Evolutionary conservation across 2,888 invertebrate genomes (phyloP).

Genomic region (Alitta virens): DNA sequence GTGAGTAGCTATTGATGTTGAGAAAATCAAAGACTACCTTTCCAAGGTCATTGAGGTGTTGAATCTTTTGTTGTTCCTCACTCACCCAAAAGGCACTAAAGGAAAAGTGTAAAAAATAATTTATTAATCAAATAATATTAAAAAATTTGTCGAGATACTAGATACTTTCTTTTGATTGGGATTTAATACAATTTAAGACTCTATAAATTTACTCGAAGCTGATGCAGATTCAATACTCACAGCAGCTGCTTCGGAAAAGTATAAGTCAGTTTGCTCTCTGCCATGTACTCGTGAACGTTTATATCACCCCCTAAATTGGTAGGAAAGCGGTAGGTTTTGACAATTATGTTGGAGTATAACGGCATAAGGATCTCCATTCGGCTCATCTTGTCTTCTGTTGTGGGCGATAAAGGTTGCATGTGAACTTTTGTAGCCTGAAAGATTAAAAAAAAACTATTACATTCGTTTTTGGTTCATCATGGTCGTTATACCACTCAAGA

Average conservation of each 20-base stretch:
- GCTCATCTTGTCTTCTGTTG: not conserved
- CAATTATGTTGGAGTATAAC: slow-evolving; percentile 66
- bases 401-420: too few species aligned
- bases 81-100: slow-evolving; percentile 77
- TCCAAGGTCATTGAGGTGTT: slow-evolving; percentile 85
- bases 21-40: slow-evolving; percentile 64
- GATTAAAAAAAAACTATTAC: too few species aligned
- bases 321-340: slow-evolving; percentile 78
- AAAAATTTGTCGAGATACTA: too few species aligned
- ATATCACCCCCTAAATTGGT: slow-evolving; percentile 81
- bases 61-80: slow-evolving; percentile 83
- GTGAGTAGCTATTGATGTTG: too few species aligned
- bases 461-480: too few species aligned
- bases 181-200: too few species aligned
- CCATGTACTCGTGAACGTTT: slow-evolving; percentile 88
- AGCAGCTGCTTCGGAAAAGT: slow-evolving; percentile 82
- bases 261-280: slow-evolving; percentile 83
- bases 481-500: too few species aligned
- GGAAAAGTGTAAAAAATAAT: not conserved
- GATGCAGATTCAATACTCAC: slow-evolving; percentile 70
- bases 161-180: too few species aligned
- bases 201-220: too few species aligned
- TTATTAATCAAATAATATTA: too few species aligned
- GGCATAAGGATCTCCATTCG: slow-evolving; percentile 39
- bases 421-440: too few species aligned